Evolutionary conservation across 2,797 vertebrate genomes (phyloP).

Genomic region (Paratrypauchen microcephalus): DNA sequence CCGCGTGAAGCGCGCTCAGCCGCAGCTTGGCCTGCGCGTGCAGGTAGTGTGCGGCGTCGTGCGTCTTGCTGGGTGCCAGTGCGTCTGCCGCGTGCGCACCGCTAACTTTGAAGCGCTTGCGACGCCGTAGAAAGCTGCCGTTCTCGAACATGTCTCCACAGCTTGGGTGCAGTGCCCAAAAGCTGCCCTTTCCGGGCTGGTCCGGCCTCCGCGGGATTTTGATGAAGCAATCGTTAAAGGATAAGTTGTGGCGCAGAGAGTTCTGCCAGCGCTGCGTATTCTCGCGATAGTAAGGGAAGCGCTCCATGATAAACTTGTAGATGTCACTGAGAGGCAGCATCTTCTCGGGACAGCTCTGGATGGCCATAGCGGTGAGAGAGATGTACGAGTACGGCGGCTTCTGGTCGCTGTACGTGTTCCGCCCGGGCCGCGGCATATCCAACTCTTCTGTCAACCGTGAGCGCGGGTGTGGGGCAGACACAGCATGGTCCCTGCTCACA

Average conservation of each 20-base stretch:
- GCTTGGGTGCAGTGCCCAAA: slow-evolving; percentile 95
- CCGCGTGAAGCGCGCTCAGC: slow-evolving; percentile 88
- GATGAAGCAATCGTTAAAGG: slow-evolving; percentile 98
- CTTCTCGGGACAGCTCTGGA: slow-evolving; percentile 97
- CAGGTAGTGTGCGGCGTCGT: slow-evolving; percentile 88
- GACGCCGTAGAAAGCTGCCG: slow-evolving; percentile 88
- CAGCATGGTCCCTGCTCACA: slow-evolving; percentile 1
- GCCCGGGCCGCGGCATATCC: slow-evolving; percentile 91
- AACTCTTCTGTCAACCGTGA: slow-evolving; percentile 7
- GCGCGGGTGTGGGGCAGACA: not conserved
- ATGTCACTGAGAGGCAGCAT: slow-evolving; percentile 98
- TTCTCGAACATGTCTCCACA: slow-evolving; percentile 98
- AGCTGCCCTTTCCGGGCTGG: slow-evolving; percentile 95
- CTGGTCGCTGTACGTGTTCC: slow-evolving; percentile 97
- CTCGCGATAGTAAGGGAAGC: slow-evolving; percentile 96
- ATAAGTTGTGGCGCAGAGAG: slow-evolving; percentile 96
- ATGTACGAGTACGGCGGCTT: slow-evolving; percentile 98
- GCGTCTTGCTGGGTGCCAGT: slow-evolving; percentile 84
- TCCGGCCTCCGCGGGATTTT: slow-evolving; percentile 95
- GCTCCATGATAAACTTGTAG: slow-evolving; percentile 99
- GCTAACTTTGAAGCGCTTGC: slow-evolving; percentile 93
- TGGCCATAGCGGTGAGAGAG: slow-evolving; percentile 97
- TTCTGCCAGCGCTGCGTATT: slow-evolving; percentile 99
- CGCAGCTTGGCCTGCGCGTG: slow-evolving; percentile 95
- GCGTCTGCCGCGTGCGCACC: slow-evolving; percentile 79